Base-by-base conservation (phyloP, 2,797 vertebrate genomes). In the Enteromius paludinosus region DNA sequence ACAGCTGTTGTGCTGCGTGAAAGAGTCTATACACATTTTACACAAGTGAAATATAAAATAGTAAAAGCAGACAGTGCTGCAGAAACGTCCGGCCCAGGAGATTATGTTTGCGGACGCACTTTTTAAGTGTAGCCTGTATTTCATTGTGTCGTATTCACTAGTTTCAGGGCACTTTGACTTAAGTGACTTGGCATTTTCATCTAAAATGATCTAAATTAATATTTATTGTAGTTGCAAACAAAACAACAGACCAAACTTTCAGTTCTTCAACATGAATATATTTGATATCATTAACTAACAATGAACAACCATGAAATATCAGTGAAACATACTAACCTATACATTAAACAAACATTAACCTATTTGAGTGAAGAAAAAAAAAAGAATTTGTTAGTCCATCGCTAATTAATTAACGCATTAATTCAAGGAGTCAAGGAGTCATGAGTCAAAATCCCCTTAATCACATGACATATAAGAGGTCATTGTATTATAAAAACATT, bases 1-100 rank as follows among this genome's bases (percentile, higher is more conserved):
- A 78, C 89, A 87, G 83, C 74, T 85, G 72, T 81, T 87, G 76
- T 75, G 47, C 73, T 82, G 56, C 28, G 59, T 73, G 78, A 25
- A n/a, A 41, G 59, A 83, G 70, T 82, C 71, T 61, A 77, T 74
- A 74, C 79, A 79, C 62, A 56, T 52, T 80, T 82, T 89, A 83
- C 86, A 85, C 64, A 61, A 87, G 88, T 86, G 88, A 89, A 87
- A 88, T 79, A 86, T 86, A 84, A 77, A 81, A 89, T 64, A 78
- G 20, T 65, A 17, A 87, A 85, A 88, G 52, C 65, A 73, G 71
- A 73, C 47, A 54, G 70, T 12, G 1, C 49, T 54, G 71, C 71
- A 73, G 20, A 54, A 54, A 35, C 4, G 5, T 38, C n/a, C 10
- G 3, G 45, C 47, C 28, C 11, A 23, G 8, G 1, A 2, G 23